A percentile compares a stretch with the other conserved stretches of the same genome.
These are phyloP conservation scores for Megaleporinus macrocephalus DNA, from an alignment of 2,113 vertebrate genomes.

Conservation along the genomic window DNA sequence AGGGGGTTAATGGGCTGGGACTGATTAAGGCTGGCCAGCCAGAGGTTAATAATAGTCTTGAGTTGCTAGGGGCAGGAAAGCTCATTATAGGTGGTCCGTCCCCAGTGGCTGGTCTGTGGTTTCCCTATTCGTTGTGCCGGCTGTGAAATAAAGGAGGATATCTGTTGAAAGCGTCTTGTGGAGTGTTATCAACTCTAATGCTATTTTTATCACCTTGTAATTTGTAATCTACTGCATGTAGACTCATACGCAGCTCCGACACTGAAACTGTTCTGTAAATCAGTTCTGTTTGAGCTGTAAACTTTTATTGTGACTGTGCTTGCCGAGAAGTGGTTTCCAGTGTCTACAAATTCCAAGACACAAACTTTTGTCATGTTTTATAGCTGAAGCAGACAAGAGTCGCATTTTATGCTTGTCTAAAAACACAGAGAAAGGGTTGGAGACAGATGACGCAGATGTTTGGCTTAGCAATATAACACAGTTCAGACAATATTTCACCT, in stretches of 20 bases:
- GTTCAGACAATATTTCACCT: background rate
- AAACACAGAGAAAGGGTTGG: background rate
- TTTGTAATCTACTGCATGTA: background rate
- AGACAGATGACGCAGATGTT: background rate
- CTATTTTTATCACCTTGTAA: background rate
- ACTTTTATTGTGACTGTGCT: background rate
- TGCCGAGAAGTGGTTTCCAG: background rate
- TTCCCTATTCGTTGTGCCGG: background rate
- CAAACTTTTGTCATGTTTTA: background rate
- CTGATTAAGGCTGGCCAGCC: constrained; percentile 20
- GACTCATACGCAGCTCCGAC: background rate
- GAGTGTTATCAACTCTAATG: background rate
- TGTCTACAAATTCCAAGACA: background rate
- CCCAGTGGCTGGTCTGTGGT: constrained; percentile 3
- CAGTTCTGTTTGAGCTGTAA: background rate
- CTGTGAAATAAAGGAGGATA: constrained; percentile 11
- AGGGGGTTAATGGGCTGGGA: constrained; percentile 42
- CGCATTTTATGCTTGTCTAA: background rate
- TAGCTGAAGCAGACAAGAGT: background rate
- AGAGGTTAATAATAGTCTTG: constrained; percentile 51
- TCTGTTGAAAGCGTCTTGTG: background rate
- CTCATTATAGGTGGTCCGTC: constrained; percentile 47
- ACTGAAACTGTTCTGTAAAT: background rate
- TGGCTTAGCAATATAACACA: background rate
- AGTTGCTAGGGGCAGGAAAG: constrained; percentile 47